A percentile compares a stretch with the other conserved stretches of the same genome.
phyloP scores from a whole-genome alignment of 2,113 vertebrate genomes.

The Acrocephalus arundinaceus region DNA sequence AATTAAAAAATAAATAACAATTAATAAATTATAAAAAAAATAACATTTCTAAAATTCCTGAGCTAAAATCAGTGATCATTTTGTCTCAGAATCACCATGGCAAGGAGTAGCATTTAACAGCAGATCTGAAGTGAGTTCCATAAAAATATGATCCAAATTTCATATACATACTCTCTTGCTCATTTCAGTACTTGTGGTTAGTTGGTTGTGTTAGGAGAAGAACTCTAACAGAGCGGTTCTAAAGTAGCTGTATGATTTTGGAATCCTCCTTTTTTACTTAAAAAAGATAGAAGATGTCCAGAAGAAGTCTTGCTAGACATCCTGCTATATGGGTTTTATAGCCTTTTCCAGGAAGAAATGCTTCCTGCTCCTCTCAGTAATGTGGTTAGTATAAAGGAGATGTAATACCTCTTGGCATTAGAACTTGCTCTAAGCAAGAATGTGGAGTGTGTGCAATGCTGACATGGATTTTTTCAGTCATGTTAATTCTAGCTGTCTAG shows the following conservation, averaged over 20 bases:
- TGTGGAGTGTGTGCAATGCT: not conserved
- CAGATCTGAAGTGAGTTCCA: not conserved
- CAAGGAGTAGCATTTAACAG: not conserved
- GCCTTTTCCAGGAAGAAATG: not conserved
- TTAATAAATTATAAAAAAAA: not conserved
- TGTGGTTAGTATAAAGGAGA: not conserved
- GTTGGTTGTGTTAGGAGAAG: not conserved
- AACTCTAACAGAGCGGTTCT: not conserved
- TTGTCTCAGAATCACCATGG: not conserved
- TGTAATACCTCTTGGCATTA: not conserved
- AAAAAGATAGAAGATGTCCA: not conserved
- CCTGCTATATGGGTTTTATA: not conserved
- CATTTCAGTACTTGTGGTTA: not conserved
- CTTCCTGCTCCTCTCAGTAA: not conserved
- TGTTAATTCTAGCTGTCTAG: not conserved
- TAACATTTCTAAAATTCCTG: not conserved
- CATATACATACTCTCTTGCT: not conserved
- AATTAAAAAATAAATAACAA: not conserved
- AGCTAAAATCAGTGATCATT: not conserved
- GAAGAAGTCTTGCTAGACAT: not conserved
- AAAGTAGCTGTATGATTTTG: not conserved
- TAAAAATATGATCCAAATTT: not conserved
- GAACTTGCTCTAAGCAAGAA: not conserved
- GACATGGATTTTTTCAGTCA: not conserved
- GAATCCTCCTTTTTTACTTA: not conserved